A percentile compares a stretch with the other conserved stretches of the same genome.
Evolutionary conservation across 1,140 invertebrate genomes (phyloP).

Genomic region (Magallana angulata): DNA sequence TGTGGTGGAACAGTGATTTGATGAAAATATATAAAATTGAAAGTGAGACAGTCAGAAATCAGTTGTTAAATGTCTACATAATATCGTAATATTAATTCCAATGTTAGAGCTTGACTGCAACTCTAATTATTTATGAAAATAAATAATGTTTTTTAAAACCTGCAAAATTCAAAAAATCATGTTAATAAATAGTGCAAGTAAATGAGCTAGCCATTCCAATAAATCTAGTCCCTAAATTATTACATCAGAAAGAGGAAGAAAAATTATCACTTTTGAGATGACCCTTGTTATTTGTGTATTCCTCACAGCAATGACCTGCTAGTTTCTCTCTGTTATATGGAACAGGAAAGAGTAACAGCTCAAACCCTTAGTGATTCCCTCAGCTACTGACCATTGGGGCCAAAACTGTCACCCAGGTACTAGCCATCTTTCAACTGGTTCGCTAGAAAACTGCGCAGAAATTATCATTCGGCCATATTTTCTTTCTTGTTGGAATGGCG

Average conservation of each 20-base stretch:
- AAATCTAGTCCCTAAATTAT: too few relatives aligned
- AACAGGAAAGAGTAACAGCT: background rate
- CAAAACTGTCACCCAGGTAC: background rate
- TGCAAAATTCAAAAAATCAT: too few relatives aligned
- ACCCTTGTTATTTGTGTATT: constrained; percentile 19
- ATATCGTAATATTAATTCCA: too few relatives aligned
- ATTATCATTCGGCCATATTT: constrained; percentile 16
- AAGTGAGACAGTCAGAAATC: too few relatives aligned
- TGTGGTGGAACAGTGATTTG: too few relatives aligned
- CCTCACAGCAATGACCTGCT: background rate
- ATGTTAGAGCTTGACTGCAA: too few relatives aligned
- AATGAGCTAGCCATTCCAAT: too few relatives aligned
- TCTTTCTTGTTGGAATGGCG: constrained; percentile 12
- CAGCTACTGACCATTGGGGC: background rate
- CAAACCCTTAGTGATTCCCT: background rate
- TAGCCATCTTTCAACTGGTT: background rate
- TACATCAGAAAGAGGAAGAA: background rate
- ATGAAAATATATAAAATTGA: too few relatives aligned
- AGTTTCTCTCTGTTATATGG: background rate
- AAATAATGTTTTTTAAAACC: too few relatives aligned
- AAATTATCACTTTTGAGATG: background rate
- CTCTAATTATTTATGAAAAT: too few relatives aligned
- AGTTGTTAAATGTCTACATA: too few relatives aligned
- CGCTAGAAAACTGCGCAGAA: background rate
- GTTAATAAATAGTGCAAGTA: too few relatives aligned